These are phyloP conservation scores for Hestina assimilis DNA, from an alignment of 1,140 invertebrate genomes.

Conservation along the genomic window DNA sequence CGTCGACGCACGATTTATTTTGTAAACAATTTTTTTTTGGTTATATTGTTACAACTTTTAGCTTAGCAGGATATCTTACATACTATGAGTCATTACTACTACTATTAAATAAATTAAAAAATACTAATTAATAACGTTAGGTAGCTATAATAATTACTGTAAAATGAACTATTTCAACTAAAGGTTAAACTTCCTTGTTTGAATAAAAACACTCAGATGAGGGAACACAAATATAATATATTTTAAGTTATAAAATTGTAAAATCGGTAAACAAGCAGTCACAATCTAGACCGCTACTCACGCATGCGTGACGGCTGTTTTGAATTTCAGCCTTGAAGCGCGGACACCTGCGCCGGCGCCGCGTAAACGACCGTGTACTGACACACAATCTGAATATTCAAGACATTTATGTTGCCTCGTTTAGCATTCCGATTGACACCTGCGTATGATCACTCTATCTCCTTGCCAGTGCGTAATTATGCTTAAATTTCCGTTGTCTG, in stretches of 20 bases:
- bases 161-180: background rate
- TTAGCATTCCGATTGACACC: constrained; percentile 70
- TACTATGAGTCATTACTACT: background rate
- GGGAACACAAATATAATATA: too few relatives aligned
- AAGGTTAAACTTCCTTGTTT: background rate
- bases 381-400: constrained; percentile 77
- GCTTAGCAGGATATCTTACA: background rate
- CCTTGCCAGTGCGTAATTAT: constrained; percentile 15
- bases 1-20: constrained; percentile 45
- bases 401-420: constrained; percentile 65
- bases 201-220: too few relatives aligned
- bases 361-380: constrained; percentile 74
- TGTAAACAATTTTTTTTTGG: constrained; percentile 19
- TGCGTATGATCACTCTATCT: constrained; percentile 51
- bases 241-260: constrained; percentile 15
- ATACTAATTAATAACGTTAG: too few relatives aligned
- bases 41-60: background rate
- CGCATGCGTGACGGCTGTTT: constrained; percentile 75
- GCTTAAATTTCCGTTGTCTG: background rate
- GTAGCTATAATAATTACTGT: too few relatives aligned
- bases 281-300: constrained; percentile 64
- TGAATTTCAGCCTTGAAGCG: constrained; percentile 77
- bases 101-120: background rate
- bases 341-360: constrained; percentile 76
- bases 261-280: constrained; percentile 49